phyloP scores from a whole-genome alignment of 2,113 vertebrate genomes.

The Colius striatus region DNA sequence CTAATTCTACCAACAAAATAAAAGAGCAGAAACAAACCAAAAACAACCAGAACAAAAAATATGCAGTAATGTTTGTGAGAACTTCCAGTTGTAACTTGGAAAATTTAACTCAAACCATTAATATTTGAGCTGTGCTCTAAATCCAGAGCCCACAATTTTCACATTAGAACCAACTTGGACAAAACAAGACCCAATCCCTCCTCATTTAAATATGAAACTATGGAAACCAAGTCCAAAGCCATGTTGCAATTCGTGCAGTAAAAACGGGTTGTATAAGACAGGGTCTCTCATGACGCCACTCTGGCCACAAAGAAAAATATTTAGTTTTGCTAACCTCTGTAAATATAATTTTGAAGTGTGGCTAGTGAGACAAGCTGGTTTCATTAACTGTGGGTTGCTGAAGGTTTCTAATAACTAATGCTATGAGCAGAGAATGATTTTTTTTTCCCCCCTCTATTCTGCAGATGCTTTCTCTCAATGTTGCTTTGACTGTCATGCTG shows the following conservation, averaged over 20 bases:
- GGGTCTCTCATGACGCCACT: background rate
- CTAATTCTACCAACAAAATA: background rate
- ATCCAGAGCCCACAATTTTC: constrained; percentile 11
- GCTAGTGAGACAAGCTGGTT: constrained; percentile 8
- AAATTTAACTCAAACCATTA: background rate
- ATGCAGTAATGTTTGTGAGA: background rate
- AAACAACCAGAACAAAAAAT: background rate
- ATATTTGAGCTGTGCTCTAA: background rate
- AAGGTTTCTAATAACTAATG: constrained; percentile 12
- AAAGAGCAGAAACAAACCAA: background rate
- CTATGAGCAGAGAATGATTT: background rate
- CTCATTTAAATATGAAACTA: background rate
- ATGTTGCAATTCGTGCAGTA: background rate
- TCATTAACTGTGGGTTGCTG: background rate
- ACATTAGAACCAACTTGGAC: background rate
- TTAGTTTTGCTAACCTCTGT: constrained; percentile 33
- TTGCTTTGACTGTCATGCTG: background rate
- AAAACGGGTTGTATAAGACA: constrained; percentile 5
- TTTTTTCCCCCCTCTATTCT: background rate
- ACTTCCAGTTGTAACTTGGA: background rate
- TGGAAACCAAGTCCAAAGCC: background rate
- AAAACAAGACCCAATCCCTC: background rate
- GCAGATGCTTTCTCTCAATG: background rate
- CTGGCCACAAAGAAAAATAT: constrained; percentile 31
- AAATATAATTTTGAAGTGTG: constrained; percentile 27